Percentiles rank a stretch among this genome's conserved stretches.
phyloP scores from a whole-genome alignment of 1,140 invertebrate genomes.

The Diachasma alloeum region DNA sequence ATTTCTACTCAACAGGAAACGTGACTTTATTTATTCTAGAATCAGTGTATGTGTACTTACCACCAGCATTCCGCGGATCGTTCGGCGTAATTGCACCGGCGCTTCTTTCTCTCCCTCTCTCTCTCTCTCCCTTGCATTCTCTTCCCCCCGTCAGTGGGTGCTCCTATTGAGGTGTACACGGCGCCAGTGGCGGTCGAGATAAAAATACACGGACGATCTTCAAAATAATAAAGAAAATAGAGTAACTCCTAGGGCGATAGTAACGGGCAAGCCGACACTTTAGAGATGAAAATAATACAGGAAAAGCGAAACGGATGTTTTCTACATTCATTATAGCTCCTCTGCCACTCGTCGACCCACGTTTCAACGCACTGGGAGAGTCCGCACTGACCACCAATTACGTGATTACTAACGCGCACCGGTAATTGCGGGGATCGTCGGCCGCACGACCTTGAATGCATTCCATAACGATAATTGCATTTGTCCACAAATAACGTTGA shows the following conservation, averaged over 20 bases:
- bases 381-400: conserved; percentile 23
- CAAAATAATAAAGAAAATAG: neutral
- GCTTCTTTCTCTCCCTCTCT: neutral
- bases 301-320: neutral
- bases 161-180: neutral
- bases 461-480: neutral
- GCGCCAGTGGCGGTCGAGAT: neutral
- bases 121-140: neutral
- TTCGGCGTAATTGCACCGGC: neutral
- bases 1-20: neutral
- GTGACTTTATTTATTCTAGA: conserved; percentile 1
- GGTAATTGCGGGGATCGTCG: conserved; percentile 18
- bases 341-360: neutral
- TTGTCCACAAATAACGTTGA: neutral
- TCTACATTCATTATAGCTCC: neutral
- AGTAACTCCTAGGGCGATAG: neutral
- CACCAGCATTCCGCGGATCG: neutral
- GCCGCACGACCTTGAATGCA: conserved; percentile 11
- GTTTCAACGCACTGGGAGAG: too few species aligned
- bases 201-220: neutral
- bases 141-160: neutral
- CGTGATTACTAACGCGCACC: conserved; percentile 20
- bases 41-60: neutral
- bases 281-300: conserved; percentile 4
- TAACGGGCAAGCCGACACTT: neutral